phyloP scores from a whole-genome alignment of 2,888 invertebrate genomes.

The Limnephilus lunatus region DNA sequence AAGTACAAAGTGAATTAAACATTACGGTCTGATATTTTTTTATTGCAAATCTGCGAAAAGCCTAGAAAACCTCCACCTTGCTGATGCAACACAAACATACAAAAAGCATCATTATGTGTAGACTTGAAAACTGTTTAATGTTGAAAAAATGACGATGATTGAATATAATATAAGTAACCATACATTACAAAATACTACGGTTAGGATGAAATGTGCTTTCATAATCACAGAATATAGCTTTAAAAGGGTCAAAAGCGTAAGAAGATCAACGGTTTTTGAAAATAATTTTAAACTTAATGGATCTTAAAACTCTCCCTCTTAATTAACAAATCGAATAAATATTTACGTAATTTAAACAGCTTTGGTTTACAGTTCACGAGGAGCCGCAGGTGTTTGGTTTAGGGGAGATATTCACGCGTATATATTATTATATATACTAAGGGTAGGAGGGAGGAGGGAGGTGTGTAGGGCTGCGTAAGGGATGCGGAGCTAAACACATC shows the following conservation, averaged over 20 bases:
- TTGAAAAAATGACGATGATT: no score
- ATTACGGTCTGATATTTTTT: no score
- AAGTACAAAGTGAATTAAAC: no score
- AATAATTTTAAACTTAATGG: background rate
- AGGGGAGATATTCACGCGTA: background rate
- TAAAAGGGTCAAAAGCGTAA: background rate
- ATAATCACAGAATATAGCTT: no score
- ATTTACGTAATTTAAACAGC: background rate
- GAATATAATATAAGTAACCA: no score
- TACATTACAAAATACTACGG: no score
- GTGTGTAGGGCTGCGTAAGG: background rate
- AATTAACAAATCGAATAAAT: background rate
- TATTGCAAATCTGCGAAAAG: no score
- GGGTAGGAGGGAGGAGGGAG: background rate
- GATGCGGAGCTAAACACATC: background rate
- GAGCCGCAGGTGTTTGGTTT: slow-evolving; percentile 8
- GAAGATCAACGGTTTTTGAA: background rate
- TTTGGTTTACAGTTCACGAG: slow-evolving; percentile 12
- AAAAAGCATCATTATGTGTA: no score
- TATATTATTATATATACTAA: background rate
- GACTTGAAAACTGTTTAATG: no score
- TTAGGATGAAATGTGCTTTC: no score
- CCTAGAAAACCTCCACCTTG: no score
- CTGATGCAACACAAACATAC: no score
- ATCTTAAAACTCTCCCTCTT: background rate